Evolutionary conservation across 2,113 vertebrate species (phyloP), one percentile per base, ranked within the genome.

Genomic region (Passerina amoena): DNA sequence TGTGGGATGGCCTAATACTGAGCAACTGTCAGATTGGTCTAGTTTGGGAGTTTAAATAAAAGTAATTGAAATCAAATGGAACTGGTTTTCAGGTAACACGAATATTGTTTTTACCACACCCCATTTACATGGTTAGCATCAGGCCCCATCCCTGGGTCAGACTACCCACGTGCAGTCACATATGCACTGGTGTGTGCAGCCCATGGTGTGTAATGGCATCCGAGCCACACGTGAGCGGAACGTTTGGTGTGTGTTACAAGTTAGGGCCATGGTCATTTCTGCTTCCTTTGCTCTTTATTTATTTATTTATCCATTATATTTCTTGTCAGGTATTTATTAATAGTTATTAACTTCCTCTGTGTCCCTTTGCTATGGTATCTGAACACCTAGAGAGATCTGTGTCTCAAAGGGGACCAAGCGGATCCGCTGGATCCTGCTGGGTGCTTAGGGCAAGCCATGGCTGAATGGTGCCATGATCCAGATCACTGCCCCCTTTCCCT

Each of bases 1-100:
- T 0, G 0, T 48, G 18, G 59, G 20, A 27, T 3, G 8, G 27
- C 33, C 18, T 63, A 31, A 37, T 54, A 38, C 4, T 51, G 21
- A 81, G 35, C 23, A 47, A 6, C 14, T 45, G 40, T 23, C 38
- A 69, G 21, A 44, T 38, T 25, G 7, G 14, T 85, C 33, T 82
- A 12, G 40, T 59, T 86, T 6, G 12, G 24, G 20, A 76, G 9
- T 66, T 90, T 57, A 72, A 81, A 28, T 76, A 1, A 48, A 57
- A 75, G 37, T 45, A 33, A n/a, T 50, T 73, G 51, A 56, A 84
- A 20, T 16, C 10, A 75, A 14, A 51, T 66, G 12, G 22, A 92
- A n/a, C 24, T 88, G 35, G 0, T 73, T 78, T 87, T 68, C 28
- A 33, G 60, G 42, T 69, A 42, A 12, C 1, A 4, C 31, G 66